Percentiles rank a stretch among this genome's conserved stretches.
phyloP scores from a whole-genome alignment of 2,797 vertebrate species.

The Ficedula albicollis region DNA sequence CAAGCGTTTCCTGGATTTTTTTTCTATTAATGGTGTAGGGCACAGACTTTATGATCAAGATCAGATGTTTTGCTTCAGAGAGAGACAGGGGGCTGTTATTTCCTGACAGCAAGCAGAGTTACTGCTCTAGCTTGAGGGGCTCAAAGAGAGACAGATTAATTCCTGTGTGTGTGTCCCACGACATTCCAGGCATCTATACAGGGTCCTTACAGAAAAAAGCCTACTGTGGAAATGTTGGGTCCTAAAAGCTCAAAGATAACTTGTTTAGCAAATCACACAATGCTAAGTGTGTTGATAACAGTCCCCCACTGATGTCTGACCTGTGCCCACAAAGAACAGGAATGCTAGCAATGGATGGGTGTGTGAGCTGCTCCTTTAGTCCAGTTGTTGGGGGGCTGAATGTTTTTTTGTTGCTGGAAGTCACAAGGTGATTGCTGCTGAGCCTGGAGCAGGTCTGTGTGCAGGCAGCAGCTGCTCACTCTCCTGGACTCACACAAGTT shows the following conservation, averaged over 20 bases:
- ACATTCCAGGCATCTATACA: neutral
- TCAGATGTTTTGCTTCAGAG: neutral
- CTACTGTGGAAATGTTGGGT: neutral
- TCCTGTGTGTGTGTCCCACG: neutral
- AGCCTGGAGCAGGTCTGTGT: neutral
- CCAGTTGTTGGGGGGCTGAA: neutral
- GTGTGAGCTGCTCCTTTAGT: neutral
- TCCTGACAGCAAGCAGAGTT: neutral
- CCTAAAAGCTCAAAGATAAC: neutral
- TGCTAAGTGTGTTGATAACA: neutral
- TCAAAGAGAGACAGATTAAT: neutral
- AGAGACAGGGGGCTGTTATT: neutral
- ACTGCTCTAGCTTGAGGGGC: neutral
- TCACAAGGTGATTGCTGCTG: neutral
- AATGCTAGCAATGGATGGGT: neutral
- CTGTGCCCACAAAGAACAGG: neutral
- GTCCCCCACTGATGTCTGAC: neutral
- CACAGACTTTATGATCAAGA: neutral
- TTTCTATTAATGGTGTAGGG: neutral
- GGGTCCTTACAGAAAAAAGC: neutral
- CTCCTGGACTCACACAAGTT: accelerated
- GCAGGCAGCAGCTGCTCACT: neutral
- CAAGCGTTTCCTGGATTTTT: neutral
- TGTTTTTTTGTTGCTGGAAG: neutral
- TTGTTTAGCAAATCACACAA: neutral